A percentile compares a stretch with the other conserved stretches of the same genome.
Conservation (phyloP, 2,888 invertebrate species). For the Imbricaverruca yamaguchii region DNA sequence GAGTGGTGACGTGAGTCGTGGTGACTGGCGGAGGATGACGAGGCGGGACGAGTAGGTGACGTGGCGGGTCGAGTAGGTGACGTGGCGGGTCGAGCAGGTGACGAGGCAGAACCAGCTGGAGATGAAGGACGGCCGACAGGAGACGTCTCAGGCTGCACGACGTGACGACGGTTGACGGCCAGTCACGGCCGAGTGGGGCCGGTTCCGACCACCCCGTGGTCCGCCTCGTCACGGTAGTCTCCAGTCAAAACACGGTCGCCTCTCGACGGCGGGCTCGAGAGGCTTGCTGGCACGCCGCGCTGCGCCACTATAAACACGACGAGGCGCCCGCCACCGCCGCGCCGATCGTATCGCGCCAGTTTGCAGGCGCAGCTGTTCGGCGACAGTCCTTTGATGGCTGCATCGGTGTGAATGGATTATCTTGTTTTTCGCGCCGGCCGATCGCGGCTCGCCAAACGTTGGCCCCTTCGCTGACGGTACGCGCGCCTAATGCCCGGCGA, state of each 20-base stretch:
- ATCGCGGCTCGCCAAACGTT: not conserved
- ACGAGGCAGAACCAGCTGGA: too few species aligned
- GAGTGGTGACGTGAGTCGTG: too few species aligned
- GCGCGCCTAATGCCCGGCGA: not conserved
- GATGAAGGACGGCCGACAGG: too few species aligned
- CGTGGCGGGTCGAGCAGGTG: too few species aligned
- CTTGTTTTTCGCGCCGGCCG: not conserved
- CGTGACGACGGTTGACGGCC: too few species aligned
- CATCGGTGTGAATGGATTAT: not conserved
- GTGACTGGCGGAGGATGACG: too few species aligned
- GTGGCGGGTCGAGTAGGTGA: too few species aligned
- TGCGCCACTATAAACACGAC: not conserved
- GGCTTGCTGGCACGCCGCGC: not conserved
- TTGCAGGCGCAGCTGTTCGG: not conserved
- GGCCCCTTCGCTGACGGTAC: not conserved
- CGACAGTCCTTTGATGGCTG: not conserved
- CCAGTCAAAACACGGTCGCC: not conserved
- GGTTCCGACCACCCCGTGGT: too few species aligned
- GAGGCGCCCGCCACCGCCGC: not conserved
- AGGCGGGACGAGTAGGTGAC: too few species aligned
- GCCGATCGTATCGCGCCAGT: not conserved
- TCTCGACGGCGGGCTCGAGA: not conserved
- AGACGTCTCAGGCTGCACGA: too few species aligned
- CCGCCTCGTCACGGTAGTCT: too few species aligned
- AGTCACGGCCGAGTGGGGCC: too few species aligned